These are phyloP conservation scores for Dyspetes luteomarginatus DNA, from an alignment of 2,888 invertebrate species.

Conservation along the genomic window DNA sequence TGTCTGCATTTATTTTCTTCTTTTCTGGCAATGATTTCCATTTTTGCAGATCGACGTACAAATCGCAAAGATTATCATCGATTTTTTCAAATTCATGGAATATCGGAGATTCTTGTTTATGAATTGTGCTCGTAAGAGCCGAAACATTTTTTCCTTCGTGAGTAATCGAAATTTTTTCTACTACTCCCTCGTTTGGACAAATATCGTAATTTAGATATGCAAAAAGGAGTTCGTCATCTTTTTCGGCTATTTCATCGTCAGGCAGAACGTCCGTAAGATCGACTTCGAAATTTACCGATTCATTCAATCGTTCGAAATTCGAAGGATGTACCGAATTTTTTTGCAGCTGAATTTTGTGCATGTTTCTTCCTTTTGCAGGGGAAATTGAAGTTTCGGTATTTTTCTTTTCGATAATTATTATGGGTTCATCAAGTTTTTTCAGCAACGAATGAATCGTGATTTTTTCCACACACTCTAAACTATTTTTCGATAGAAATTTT, in stretches of 20 bases:
- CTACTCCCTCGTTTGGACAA: background rate
- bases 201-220: slow-evolving; percentile 67
- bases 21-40: slow-evolving; percentile 16
- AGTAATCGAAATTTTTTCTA: background rate
- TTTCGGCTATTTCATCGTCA: slow-evolving; percentile 56
- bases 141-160: background rate
- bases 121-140: too few species aligned
- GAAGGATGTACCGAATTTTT: slow-evolving; percentile 61
- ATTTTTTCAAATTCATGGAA: background rate
- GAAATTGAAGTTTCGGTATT: background rate
- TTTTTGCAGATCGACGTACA: slow-evolving; percentile 12
- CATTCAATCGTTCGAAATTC: slow-evolving; percentile 71
- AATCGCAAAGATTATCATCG: slow-evolving; percentile 2
- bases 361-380: slow-evolving; percentile 5
- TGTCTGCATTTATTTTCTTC: background rate
- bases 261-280: slow-evolving; percentile 66
- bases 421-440: slow-evolving; percentile 21
- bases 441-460: slow-evolving; percentile 18
- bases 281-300: slow-evolving; percentile 67
- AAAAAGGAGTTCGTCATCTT: slow-evolving; percentile 62
- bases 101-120: background rate
- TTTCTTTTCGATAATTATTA: background rate
- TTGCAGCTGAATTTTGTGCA: slow-evolving; percentile 66
- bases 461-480: background rate
- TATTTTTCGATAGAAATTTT: background rate